Evolutionary conservation across 2,888 invertebrate species (phyloP), one percentile per base, ranked within the genome.

Genomic region (Thyatira batis): DNA sequence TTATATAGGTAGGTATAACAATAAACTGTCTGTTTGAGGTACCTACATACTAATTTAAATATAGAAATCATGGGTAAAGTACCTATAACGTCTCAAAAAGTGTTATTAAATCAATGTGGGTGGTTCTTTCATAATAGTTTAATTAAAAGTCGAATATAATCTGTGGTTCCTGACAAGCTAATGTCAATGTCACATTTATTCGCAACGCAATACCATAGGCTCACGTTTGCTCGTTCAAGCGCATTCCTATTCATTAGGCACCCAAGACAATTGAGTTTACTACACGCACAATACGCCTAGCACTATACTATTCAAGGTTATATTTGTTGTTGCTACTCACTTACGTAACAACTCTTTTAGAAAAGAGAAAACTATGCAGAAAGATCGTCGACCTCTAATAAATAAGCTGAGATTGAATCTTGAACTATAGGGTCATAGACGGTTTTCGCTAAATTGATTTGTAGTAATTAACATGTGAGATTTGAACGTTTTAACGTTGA

Each of bases 321-420:
- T 79, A 67, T 73, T 73, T 80, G 80, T 80, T 79, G 78, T 79
- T 77, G 67, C 75, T 77, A 73, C 69, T 76, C 71, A 73, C 66
- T 83, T 79, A 74, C 82, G 80, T 79, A 82, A 85, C 60, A 52
- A 62, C 73, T 87, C 83, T 83, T 83, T 85, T 77, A 75, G 74
- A 52, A 57, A 53, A 52, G 54, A 64, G 60, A 73, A 72, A 78
- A 77, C 73, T 69, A 64, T 71, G 69, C 65, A 63, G 56, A 68
- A 71, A 70, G 82, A 82, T 82, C 78, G 72, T 73, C 67, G 80
- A 82, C 76, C 81, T n/a, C 39, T 17, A 33, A 33, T 17, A 39
- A 17, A 17, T 39, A 17, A 1, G 2, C 33, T 2, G 11, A 13
- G 4, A 2, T 13, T 13, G 4, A 3, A 13, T 23, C 6, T 23